Conservation (phyloP, 2,888 invertebrate genomes). For the Baccha elongata region DNA sequence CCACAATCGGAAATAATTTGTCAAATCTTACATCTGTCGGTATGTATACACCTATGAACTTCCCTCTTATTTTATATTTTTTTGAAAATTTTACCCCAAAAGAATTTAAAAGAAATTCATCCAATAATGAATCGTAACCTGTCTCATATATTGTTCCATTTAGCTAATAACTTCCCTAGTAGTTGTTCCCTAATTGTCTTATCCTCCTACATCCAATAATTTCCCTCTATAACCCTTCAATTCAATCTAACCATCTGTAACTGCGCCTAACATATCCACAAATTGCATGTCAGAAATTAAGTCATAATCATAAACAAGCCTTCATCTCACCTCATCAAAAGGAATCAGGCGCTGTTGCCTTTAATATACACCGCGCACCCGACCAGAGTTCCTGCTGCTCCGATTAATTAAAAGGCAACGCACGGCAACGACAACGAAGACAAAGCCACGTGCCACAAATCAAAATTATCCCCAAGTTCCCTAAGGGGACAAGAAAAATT, state of each 20-base stretch:
- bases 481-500: neutral
- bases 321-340: conserved; percentile 43
- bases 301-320: conserved; percentile 70
- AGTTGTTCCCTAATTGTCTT: conserved; percentile 49
- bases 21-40: no score
- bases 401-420: conserved; percentile 66
- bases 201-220: conserved; percentile 22
- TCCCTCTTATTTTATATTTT: no score
- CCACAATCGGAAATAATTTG: no score
- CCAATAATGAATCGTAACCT: conserved; percentile 29
- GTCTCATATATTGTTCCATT: conserved; percentile 23
- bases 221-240: conserved; percentile 43
- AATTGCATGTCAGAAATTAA: conserved; percentile 70
- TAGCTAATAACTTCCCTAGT: conserved; percentile 60
- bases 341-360: conserved; percentile 18
- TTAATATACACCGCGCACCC: conserved; percentile 56
- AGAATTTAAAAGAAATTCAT: no score
- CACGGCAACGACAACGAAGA: conserved; percentile 25
- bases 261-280: conserved; percentile 53
- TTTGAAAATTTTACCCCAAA: no score
- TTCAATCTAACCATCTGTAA: conserved; percentile 48
- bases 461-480: conserved; percentile 47
- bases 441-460: conserved; percentile 70
- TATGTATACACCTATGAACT: no score
- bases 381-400: conserved; percentile 66